phyloP scores from a whole-genome alignment of 2,797 vertebrate species.

The Sebastes hubbsi region DNA sequence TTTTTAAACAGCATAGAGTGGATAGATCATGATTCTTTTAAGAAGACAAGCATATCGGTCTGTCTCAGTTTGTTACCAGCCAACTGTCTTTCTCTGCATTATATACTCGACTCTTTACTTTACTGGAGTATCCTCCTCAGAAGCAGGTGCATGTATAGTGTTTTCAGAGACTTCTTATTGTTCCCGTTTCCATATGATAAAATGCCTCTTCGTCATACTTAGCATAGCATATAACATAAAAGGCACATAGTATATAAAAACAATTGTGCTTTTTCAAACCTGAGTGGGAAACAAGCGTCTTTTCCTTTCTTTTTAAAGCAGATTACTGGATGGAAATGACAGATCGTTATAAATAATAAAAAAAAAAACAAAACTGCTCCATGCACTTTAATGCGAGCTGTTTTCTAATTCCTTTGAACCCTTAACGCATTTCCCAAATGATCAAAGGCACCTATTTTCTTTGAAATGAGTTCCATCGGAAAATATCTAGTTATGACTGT shows the following conservation, averaged over 20 bases:
- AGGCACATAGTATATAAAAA: slow-evolving; percentile 10
- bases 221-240: slow-evolving; percentile 4
- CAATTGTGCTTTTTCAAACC: not conserved
- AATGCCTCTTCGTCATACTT: not conserved
- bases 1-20: slow-evolving; percentile 42
- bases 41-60: slow-evolving; percentile 28
- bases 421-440: slow-evolving; percentile 16
- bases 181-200: slow-evolving; percentile 5
- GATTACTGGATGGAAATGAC: slow-evolving; percentile 24
- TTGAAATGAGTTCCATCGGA: slow-evolving; percentile 2
- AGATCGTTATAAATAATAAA: slow-evolving; percentile 27
- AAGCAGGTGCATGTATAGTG: slow-evolving; percentile 1
- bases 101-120: slow-evolving; percentile 11
- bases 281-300: not conserved
- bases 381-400: slow-evolving; percentile 3
- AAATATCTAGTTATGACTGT: slow-evolving; percentile 23
- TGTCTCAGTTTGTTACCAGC: slow-evolving; percentile 28
- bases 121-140: not conserved
- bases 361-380: not conserved
- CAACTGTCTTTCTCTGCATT: slow-evolving; percentile 27
- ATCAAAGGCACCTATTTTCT: slow-evolving; percentile 34
- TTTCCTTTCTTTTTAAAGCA: not conserved
- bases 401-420: slow-evolving; percentile 44
- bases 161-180: slow-evolving; percentile 1
- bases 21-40: slow-evolving; percentile 39